Evolutionary conservation across 2,113 vertebrate genomes (phyloP), one percentile per base, ranked within the genome.

Genomic region (Irena cyanogastra): DNA sequence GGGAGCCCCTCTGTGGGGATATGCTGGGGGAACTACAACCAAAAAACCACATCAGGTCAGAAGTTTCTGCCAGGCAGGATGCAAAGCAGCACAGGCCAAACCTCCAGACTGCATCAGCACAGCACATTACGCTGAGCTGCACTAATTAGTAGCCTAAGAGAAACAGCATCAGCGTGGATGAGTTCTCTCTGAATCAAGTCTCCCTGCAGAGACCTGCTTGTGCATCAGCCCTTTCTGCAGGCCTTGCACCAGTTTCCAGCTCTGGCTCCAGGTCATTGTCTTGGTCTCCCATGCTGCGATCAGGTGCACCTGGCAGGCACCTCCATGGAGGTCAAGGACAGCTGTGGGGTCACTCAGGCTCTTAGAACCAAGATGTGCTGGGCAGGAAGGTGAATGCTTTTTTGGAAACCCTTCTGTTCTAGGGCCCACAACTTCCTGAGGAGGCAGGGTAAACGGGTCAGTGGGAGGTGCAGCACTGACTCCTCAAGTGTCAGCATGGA

Each of bases 91-190:
- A 17, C 57, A 76, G 44, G 57, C 70, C 63, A 74, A 83, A 70
- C 66, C 71, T 90, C 66, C 78, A 37, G 53, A 60, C 28, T 85
- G 45, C 9, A 0, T 92, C 74, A 89, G 61, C 66, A 80, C 26
- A 92, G 82, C 50, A 72, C 2, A 0, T 63, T 80, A 76, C 1
- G 0, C 94, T 93, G 75, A 45, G 41, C 79, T 88, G 94, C 45
- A 17, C 75, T 90, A 57, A 86, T 92, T 33, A 86, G 50, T 68
- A 85, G 59, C 66, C 78, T 92, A 53, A 94, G 94, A 96, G 82
- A 93, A 91, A 79, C 1, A 2, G 23, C 66, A 80, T 88, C 63
- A n/a, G 65, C 50, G 56, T 57, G 88, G 63, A 77, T 87, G 87
- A 91, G 77, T 41, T 86, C 77, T 37, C 59, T 60, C 54, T 23